These are phyloP conservation scores for Epinephelus awoara DNA, from an alignment of 2,797 vertebrate species.

Conservation along the genomic window DNA sequence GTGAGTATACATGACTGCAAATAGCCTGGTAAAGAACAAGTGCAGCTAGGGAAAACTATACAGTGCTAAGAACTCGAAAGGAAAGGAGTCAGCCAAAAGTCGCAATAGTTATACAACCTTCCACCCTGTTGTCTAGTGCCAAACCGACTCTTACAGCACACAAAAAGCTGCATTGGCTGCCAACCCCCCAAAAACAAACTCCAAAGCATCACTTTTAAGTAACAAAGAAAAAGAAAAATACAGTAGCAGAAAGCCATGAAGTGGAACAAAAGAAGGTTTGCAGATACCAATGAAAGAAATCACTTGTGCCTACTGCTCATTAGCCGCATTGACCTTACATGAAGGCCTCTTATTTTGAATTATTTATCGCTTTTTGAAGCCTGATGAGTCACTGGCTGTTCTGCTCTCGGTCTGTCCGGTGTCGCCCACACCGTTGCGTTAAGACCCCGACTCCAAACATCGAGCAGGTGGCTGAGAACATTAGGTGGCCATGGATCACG, in stretches of 20 bases:
- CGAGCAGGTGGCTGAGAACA: conserved; percentile 75
- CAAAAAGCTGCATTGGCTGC: conserved; percentile 39
- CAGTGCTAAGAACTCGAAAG: conserved; percentile 34
- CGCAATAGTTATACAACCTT: conserved; percentile 51
- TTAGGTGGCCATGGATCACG: conserved; percentile 67
- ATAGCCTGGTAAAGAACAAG: conserved; percentile 50
- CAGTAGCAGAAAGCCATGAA: conserved; percentile 14
- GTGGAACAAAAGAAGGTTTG: conserved; percentile 48
- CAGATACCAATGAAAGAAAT: conserved; percentile 33
- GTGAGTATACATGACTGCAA: conserved; percentile 21
- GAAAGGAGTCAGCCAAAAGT: conserved; percentile 55
- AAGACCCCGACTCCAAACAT: conserved; percentile 67
- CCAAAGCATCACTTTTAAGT: conserved; percentile 43
- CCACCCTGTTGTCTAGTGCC: conserved; percentile 49
- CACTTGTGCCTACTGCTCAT: conserved; percentile 34
- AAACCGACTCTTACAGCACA: conserved; percentile 42
- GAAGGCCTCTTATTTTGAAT: conserved; percentile 57
- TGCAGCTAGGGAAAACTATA: conserved; percentile 36
- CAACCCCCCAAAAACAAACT: conserved; percentile 44
- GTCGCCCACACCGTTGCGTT: conserved; percentile 65
- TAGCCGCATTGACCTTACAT: conserved; percentile 48
- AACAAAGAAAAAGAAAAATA: conserved; percentile 38
- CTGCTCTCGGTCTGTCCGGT: conserved; percentile 64
- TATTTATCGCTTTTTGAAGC: conserved; percentile 60
- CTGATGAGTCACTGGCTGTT: conserved; percentile 76